Evolutionary conservation across 2,888 invertebrate genomes (phyloP).

Genomic region (Cenopis cana): DNA sequence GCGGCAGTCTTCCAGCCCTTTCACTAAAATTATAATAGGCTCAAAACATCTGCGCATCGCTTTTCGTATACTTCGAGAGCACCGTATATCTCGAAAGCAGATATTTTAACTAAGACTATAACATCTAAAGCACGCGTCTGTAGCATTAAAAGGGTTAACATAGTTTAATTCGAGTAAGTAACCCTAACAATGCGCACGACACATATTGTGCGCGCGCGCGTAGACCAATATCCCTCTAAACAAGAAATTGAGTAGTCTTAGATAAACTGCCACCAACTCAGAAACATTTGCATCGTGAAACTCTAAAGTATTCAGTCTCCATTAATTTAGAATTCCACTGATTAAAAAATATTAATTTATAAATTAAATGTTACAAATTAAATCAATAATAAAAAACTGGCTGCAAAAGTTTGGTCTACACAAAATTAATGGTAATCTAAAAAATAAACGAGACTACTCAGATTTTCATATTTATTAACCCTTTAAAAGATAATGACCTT

Average conservation of each 20-base stretch:
- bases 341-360: conserved; percentile 48
- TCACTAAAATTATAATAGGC: neutral
- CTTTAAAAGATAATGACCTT: neutral
- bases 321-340: conserved; percentile 31
- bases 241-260: neutral
- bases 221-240: neutral
- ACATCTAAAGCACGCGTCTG: neutral
- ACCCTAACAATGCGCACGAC: neutral
- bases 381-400: conserved; percentile 64
- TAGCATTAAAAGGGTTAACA: neutral
- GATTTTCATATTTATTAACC: neutral
- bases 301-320: conserved; percentile 31
- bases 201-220: neutral
- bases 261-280: conserved; percentile 1
- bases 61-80: neutral
- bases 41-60: neutral
- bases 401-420: conserved; percentile 69
- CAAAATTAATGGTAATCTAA: conserved; percentile 59
- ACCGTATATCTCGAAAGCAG: neutral
- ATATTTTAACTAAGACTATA: too few species aligned
- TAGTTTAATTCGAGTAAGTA: neutral
- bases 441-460: conserved; percentile 33
- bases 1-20: neutral
- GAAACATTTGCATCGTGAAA: conserved; percentile 14
- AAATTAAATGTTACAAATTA: conserved; percentile 50